These are phyloP conservation scores for Reinhardtius hippoglossoides DNA, from an alignment of 2,113 vertebrate genomes.

Conservation along the genomic window DNA sequence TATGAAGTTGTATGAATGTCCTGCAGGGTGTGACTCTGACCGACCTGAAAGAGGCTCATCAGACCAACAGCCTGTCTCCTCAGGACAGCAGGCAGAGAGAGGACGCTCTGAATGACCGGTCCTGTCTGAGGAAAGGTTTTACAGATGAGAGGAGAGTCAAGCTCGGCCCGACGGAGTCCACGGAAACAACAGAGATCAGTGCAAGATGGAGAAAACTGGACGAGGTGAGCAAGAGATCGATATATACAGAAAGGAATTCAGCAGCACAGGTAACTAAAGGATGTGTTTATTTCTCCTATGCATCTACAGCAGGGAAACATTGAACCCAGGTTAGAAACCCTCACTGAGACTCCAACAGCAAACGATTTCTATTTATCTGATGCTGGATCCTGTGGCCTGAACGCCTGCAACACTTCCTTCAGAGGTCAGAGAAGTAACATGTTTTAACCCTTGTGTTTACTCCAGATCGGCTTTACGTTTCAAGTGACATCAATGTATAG, in stretches of 20 bases:
- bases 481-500: no score
- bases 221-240: slow-evolving; percentile 75
- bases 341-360: slow-evolving; percentile 53
- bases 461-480: no score
- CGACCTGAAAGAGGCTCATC: slow-evolving; percentile 92
- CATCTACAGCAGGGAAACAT: slow-evolving; percentile 67
- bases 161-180: slow-evolving; percentile 20
- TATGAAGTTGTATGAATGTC: slow-evolving; percentile 15
- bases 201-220: slow-evolving; percentile 72
- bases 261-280: not conserved
- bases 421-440: slow-evolving; percentile 46
- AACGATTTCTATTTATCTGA: slow-evolving; percentile 69
- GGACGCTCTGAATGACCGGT: slow-evolving; percentile 40
- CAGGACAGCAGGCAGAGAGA: slow-evolving; percentile 78
- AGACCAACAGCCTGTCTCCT: slow-evolving; percentile 81
- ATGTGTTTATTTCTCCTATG: not conserved
- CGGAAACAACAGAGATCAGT: slow-evolving; percentile 52
- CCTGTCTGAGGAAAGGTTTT: slow-evolving; percentile 30
- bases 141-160: slow-evolving; percentile 62
- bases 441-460: not conserved
- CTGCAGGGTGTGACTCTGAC: slow-evolving; percentile 91
- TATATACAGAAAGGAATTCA: not conserved
- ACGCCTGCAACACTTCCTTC: slow-evolving; percentile 72
- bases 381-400: slow-evolving; percentile 55
- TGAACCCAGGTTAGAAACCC: slow-evolving; percentile 66